Evolutionary conservation across 2,888 invertebrate species (phyloP).

Genomic region (Drosophila robusta): DNA sequence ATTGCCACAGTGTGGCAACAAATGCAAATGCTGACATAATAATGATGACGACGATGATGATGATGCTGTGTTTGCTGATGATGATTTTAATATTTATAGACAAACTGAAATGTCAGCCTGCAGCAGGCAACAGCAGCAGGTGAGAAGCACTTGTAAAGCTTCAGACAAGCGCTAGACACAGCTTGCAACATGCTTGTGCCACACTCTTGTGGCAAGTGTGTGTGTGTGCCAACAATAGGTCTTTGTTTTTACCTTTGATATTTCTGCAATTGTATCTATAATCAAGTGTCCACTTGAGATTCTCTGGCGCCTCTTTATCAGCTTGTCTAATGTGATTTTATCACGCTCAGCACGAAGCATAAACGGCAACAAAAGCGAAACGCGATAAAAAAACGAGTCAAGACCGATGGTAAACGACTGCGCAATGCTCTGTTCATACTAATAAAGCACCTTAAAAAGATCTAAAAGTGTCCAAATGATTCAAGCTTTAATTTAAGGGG

Average conservation of each 20-base stretch:
- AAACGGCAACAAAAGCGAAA: conserved; percentile 1
- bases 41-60: conserved; percentile 35
- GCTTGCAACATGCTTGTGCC: conserved; percentile 43
- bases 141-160: conserved; percentile 72
- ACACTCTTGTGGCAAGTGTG: conserved; percentile 33
- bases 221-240: conserved; percentile 3
- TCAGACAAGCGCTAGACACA: conserved; percentile 47
- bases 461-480: too few relatives aligned
- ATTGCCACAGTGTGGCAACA: conserved; percentile 48
- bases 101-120: conserved; percentile 50
- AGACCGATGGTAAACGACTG: not conserved
- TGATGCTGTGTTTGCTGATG: conserved; percentile 37
- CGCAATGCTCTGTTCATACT: not conserved
- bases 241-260: conserved; percentile 18
- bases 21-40: conserved; percentile 60
- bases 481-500: too few relatives aligned
- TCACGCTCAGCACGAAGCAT: conserved; percentile 7
- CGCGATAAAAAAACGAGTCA: not conserved
- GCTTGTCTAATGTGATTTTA: conserved; percentile 18
- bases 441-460: not conserved
- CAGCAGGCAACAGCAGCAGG: conserved; percentile 39
- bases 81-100: conserved; percentile 50
- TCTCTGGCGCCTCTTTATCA: conserved; percentile 7
- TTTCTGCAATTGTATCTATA: conserved; percentile 34
- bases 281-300: conserved; percentile 23